A percentile compares a stretch with the other conserved stretches of the same genome.
phyloP scores from a whole-genome alignment of 2,797 vertebrate genomes.

The Clarias platycephalus region DNA sequence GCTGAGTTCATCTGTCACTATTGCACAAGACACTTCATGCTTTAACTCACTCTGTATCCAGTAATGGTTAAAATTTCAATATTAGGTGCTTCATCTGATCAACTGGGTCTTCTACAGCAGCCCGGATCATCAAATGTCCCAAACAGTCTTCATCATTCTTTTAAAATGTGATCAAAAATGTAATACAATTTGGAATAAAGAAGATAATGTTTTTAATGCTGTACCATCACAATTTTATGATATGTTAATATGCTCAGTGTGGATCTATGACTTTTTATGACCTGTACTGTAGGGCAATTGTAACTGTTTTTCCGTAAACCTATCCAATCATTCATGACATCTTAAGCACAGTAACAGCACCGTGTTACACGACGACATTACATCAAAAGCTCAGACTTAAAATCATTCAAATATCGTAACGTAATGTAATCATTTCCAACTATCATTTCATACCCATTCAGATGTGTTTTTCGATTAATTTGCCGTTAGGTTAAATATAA shows the following conservation, averaged over 20 bases:
- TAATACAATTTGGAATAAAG: not conserved
- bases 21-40: not conserved
- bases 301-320: too few relatives aligned
- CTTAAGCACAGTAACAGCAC: too few relatives aligned
- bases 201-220: not conserved
- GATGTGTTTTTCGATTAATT: not conserved
- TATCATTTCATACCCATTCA: not conserved
- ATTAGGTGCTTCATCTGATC: not conserved
- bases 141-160: not conserved
- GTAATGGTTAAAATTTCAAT: not conserved
- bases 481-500: not conserved
- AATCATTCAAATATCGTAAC: not conserved
- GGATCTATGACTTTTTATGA: too few relatives aligned
- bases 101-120: not conserved
- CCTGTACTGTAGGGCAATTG: too few relatives aligned
- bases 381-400: too few relatives aligned
- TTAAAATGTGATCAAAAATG: too few relatives aligned
- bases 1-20: not conserved
- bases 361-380: too few relatives aligned
- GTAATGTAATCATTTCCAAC: not conserved
- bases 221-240: not conserved
- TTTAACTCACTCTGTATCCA: not conserved
- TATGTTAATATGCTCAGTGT: not conserved
- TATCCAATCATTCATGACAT: too few relatives aligned
- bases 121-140: not conserved